Evolutionary conservation across 2,797 vertebrate species (phyloP).

Genomic region (Liparis tanakae): DNA sequence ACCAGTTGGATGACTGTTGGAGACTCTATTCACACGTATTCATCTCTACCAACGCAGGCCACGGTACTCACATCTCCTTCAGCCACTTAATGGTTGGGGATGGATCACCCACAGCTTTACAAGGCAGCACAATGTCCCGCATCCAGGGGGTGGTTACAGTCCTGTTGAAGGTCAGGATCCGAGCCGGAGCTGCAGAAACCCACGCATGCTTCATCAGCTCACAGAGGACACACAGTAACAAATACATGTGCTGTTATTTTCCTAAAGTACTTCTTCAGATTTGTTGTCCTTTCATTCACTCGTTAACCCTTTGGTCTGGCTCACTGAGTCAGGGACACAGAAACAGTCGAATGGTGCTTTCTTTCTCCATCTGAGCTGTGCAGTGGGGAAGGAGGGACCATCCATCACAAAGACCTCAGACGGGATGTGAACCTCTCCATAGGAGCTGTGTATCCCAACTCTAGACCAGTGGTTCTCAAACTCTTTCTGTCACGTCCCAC

Average conservation of each 20-base stretch:
- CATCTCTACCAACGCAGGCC: not conserved
- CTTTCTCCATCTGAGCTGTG: constrained; percentile 11
- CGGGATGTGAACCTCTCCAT: constrained; percentile 42
- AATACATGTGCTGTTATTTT: not conserved
- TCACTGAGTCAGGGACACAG: constrained; percentile 5
- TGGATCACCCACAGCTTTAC: constrained; percentile 95
- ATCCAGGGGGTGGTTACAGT: constrained; percentile 98
- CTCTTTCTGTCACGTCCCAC: too few species aligned
- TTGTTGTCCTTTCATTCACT: not conserved
- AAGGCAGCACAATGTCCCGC: constrained; percentile 95
- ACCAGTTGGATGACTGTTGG: not conserved
- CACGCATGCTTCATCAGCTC: constrained; percentile 22
- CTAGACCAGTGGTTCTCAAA: not conserved
- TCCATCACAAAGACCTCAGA: constrained; percentile 49
- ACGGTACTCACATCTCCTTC: constrained; percentile 92
- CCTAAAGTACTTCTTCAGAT: not conserved
- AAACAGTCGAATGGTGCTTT: constrained; percentile 8
- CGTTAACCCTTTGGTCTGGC: not conserved
- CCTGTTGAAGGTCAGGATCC: constrained; percentile 95
- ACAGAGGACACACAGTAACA: constrained; percentile 3
- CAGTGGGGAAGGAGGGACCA: constrained; percentile 20
- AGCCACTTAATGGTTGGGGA: constrained; percentile 97
- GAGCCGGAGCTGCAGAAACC: constrained; percentile 87
- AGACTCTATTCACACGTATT: not conserved
- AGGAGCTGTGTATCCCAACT: constrained; percentile 44